Base-by-base conservation (phyloP, 92 coral and sea anemone genomes). In the Palythoa heliodiscus region DNA sequence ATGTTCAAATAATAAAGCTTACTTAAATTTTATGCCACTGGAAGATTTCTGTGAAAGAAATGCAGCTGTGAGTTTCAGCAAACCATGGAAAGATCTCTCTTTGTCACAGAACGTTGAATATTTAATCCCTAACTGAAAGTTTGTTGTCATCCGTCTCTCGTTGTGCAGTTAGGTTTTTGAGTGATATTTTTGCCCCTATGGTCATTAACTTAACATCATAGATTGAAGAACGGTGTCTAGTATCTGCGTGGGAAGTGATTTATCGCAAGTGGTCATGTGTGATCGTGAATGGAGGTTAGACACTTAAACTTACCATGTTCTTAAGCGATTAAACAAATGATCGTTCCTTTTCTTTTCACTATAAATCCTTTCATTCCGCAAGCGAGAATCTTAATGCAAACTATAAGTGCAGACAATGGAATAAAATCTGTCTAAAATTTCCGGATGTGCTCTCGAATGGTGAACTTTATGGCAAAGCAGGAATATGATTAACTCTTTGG, bases 301-400 rank as follows among this genome's bases (percentile, higher is more conserved):
- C 53, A 76, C 81, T 52, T 24, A 25, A 52, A 54, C 11, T 25
- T 23, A 76, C 63, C 63, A 24, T 17, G 39, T 72, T 58, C 81
- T 52, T 50, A 29, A 25, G 68, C 53, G 68, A 19, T 76, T 23
- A 25, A 75, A 53, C 58, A 24, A 75, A 75, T 55, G 80, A 75
- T 5, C 47, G 50, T 35, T 76, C 53, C 35, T 17, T 73, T 54
- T 53, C 81, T 58, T 76, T 29, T 47, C 50, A 9, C 24, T 58
- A 29, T 24, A 24, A 76, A 53, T 75, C 50, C 66, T 52, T 76
- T 76, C 68, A 76, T 54, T 76, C n/a, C n/a, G 3, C 48, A 76
- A 76, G 67, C 23, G 40, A 76, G 47, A 69, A 69, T 25, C 35
- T 11, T 13, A 22, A 22, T n/a, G 19, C 35, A 29, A 29, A 29